Conservation (phyloP, 2,113 vertebrate species). For the Actinemys pallida region DNA sequence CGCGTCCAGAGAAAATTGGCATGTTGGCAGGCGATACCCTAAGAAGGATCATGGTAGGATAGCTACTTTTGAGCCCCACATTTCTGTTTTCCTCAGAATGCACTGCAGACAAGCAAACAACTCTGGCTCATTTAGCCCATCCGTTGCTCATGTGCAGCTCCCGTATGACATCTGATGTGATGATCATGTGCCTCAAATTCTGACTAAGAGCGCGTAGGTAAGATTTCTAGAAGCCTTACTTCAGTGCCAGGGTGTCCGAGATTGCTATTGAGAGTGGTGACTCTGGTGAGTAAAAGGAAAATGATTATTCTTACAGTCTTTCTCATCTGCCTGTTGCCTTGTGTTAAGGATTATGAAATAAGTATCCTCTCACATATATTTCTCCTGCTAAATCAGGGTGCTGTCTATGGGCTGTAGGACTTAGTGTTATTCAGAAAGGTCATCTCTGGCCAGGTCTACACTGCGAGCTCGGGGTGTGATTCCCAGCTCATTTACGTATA, state of each 20-base stretch:
- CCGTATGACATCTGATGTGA: background rate
- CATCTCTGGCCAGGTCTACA: background rate
- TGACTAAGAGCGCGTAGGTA: background rate
- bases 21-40: background rate
- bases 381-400: background rate
- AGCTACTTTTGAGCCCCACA: background rate
- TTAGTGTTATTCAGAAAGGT: background rate
- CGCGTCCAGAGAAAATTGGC: background rate
- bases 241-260: background rate
- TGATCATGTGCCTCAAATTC: background rate
- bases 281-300: background rate
- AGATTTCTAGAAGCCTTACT: background rate
- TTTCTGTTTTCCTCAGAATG: background rate
- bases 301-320: background rate
- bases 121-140: accelerated
- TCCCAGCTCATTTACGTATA: background rate
- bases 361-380: background rate
- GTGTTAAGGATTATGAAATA: background rate
- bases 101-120: background rate
- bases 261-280: background rate
- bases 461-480: background rate
- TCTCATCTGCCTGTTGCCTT: background rate
- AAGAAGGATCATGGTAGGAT: background rate
- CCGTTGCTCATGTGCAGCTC: background rate
- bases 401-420: background rate